Conservation (phyloP, 2,113 vertebrate species). For the Dasyurus viverrinus region DNA sequence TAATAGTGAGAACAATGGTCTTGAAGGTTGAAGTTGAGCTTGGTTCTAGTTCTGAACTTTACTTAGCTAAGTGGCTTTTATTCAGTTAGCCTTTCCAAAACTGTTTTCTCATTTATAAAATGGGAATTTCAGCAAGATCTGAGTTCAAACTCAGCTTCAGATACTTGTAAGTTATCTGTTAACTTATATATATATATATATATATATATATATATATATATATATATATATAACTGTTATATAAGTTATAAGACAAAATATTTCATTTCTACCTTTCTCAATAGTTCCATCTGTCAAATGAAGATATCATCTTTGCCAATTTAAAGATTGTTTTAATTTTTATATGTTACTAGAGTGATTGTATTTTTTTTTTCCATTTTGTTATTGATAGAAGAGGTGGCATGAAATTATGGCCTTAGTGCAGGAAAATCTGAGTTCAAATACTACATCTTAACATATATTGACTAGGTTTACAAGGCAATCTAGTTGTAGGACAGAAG, state of each 20-base stretch:
- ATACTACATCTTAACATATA: background rate
- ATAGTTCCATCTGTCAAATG: background rate
- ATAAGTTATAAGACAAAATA: too few relatives aligned
- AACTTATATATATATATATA: too few relatives aligned
- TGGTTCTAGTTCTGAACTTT: background rate
- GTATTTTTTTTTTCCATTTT: background rate
- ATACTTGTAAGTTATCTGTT: background rate
- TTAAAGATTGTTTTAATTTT: background rate
- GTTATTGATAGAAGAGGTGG: background rate
- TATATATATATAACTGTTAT: too few relatives aligned
- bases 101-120: background rate
- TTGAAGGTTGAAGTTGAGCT: background rate
- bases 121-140: background rate
- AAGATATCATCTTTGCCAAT: background rate
- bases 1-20: background rate
- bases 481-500: background rate
- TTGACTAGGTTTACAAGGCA: background rate
- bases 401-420: background rate
- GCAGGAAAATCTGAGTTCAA: background rate
- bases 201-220: too few relatives aligned
- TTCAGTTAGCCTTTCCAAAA: background rate
- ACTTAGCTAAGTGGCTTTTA: background rate
- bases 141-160: background rate
- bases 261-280: too few relatives aligned
- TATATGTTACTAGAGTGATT: background rate